phyloP scores from a whole-genome alignment of 2,888 invertebrate genomes.

The Morpho helenor region DNA sequence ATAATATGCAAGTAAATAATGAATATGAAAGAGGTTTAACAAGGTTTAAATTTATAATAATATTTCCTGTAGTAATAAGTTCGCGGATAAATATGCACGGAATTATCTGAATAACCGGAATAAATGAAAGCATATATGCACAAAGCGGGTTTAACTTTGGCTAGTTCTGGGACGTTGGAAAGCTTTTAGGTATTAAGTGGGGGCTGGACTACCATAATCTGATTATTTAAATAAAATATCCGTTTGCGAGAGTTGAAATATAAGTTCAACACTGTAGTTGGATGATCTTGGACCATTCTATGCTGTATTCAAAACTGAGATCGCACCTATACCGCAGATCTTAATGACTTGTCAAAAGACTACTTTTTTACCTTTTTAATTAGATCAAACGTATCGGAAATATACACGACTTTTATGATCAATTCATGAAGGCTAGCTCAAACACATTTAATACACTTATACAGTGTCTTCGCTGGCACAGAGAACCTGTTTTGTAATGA shows the following conservation, averaged over 20 bases:
- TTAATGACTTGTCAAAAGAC: neutral
- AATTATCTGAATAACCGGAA: conserved; percentile 5
- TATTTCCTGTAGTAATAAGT: neutral
- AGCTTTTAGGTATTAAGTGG: conserved; percentile 44
- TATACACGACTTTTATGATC: too few relatives aligned
- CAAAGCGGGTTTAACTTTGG: conserved; percentile 31
- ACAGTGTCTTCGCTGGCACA: too few relatives aligned
- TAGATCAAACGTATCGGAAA: too few relatives aligned
- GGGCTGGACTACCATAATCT: conserved; percentile 31
- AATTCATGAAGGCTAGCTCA: too few relatives aligned
- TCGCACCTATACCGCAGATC: too few relatives aligned
- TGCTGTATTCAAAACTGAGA: too few relatives aligned
- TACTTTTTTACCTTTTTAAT: neutral
- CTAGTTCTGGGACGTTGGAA: conserved; percentile 39
- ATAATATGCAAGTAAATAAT: too few relatives aligned
- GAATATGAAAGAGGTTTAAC: neutral
- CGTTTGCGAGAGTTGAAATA: conserved; percentile 22
- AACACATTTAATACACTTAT: too few relatives aligned
- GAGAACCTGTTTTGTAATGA: too few relatives aligned
- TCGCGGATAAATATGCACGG: conserved; percentile 1
- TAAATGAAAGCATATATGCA: conserved; percentile 25
- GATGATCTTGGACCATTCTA: too few relatives aligned
- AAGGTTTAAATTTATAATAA: neutral
- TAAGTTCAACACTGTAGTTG: too few relatives aligned
- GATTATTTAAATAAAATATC: conserved; percentile 39